Conservation (phyloP, 2,113 vertebrate species). For the Hippoglossus stenolepis region DNA sequence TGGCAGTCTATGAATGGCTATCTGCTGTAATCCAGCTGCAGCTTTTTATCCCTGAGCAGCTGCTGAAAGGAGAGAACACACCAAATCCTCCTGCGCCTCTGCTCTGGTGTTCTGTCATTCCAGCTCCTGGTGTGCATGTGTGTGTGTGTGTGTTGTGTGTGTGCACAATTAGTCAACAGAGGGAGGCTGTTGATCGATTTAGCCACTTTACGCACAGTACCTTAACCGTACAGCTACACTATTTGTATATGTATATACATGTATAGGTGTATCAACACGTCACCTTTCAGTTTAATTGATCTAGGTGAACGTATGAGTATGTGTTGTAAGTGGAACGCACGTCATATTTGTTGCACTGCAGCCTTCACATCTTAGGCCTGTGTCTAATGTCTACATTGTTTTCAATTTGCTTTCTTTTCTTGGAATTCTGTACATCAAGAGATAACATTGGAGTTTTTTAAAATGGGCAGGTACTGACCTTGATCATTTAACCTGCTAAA, state of each 20-base stretch:
- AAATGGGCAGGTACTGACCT: too few species aligned
- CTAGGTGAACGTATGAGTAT: too few species aligned
- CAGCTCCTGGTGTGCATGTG: background rate
- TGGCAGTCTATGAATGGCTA: conserved; percentile 37
- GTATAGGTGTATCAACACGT: background rate
- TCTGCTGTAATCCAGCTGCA: conserved; percentile 37
- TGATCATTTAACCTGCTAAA: too few species aligned
- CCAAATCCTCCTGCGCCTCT: conserved; percentile 35
- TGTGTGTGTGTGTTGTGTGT: background rate
- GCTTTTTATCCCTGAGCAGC: conserved; percentile 47
- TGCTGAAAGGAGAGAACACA: conserved; percentile 35
- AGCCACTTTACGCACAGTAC: background rate
- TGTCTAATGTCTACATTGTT: too few species aligned
- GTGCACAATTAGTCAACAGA: too few species aligned
- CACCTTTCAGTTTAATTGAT: too few species aligned
- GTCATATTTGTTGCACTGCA: too few species aligned
- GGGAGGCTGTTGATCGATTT: background rate
- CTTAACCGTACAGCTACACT: background rate
- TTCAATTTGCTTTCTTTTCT: too few species aligned
- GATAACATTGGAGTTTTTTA: too few species aligned
- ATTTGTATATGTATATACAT: background rate
- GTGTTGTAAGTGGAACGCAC: too few species aligned
- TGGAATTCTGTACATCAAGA: too few species aligned
- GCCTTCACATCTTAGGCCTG: too few species aligned
- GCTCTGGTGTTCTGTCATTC: background rate